Evolutionary conservation across 2,113 vertebrate species (phyloP).

Genomic region (Mastomys natalensis): DNA sequence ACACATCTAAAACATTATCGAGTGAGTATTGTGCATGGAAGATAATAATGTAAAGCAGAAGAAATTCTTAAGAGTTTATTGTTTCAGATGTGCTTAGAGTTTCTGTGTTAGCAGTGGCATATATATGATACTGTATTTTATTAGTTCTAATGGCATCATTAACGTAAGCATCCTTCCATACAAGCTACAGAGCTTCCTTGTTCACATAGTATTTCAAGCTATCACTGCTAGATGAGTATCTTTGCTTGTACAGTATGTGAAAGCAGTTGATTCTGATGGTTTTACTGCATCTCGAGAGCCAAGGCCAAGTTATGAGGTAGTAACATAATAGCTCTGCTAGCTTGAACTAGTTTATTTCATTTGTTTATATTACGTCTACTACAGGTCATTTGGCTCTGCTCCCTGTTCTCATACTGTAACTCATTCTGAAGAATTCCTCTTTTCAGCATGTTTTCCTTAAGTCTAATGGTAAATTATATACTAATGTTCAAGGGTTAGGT

Average conservation of each 20-base stretch:
- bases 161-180: not conserved
- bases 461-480: not conserved
- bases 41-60: conserved; percentile 19
- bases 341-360: not conserved
- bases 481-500: not conserved
- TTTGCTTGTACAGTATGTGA: not conserved
- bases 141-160: not conserved
- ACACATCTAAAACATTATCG: not conserved
- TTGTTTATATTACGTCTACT: not conserved
- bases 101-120: not conserved
- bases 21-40: conserved; percentile 30
- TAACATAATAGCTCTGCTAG: not conserved
- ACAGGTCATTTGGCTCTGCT: not conserved
- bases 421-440: not conserved
- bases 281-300: not conserved
- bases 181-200: conserved; percentile 31
- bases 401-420: not conserved
- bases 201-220: not conserved
- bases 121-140: not conserved
- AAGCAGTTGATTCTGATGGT: not conserved
- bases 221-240: not conserved
- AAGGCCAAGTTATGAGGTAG: not conserved
- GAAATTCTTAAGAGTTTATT: conserved; percentile 30
- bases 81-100: conserved; percentile 18
- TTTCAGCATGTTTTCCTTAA: not conserved